These are phyloP conservation scores for Oegoconia quadripuncta DNA, from an alignment of 2,888 invertebrate species.

Conservation along the genomic window DNA sequence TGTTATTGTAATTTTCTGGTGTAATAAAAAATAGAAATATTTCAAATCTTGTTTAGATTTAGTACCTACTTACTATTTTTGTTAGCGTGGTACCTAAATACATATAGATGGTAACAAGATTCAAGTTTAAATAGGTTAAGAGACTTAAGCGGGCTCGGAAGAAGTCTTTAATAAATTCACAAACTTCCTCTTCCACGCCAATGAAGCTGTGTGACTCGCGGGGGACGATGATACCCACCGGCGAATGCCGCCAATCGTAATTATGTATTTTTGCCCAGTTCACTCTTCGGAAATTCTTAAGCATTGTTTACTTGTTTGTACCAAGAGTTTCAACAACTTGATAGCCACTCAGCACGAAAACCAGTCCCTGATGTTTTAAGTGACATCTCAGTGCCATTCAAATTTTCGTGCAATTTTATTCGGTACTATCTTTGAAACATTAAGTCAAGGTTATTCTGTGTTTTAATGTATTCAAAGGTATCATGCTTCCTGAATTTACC, in stretches of 20 bases:
- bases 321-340: conserved; percentile 6
- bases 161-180: conserved; percentile 30
- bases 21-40: too few relatives aligned
- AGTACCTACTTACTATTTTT: too few relatives aligned
- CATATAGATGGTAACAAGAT: conserved; percentile 20
- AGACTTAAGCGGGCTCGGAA: conserved; percentile 18
- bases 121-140: conserved; percentile 24
- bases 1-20: too few relatives aligned
- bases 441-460: too few relatives aligned
- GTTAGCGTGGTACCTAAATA: conserved; percentile 7
- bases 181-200: conserved; percentile 26
- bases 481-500: too few relatives aligned
- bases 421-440: too few relatives aligned
- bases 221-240: conserved; percentile 18
- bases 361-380: conserved; percentile 8
- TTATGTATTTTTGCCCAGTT: conserved; percentile 12
- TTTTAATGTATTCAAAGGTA: too few relatives aligned
- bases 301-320: background rate
- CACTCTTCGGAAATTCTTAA: conserved; percentile 2
- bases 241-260: conserved; percentile 23
- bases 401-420: too few relatives aligned
- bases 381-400: background rate
- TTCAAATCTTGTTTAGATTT: too few relatives aligned
- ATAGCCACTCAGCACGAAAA: conserved; percentile 1
- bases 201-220: conserved; percentile 23